These are phyloP conservation scores for Microtus richardsoni DNA, from an alignment of 2,113 vertebrate genomes.

Conservation along the genomic window DNA sequence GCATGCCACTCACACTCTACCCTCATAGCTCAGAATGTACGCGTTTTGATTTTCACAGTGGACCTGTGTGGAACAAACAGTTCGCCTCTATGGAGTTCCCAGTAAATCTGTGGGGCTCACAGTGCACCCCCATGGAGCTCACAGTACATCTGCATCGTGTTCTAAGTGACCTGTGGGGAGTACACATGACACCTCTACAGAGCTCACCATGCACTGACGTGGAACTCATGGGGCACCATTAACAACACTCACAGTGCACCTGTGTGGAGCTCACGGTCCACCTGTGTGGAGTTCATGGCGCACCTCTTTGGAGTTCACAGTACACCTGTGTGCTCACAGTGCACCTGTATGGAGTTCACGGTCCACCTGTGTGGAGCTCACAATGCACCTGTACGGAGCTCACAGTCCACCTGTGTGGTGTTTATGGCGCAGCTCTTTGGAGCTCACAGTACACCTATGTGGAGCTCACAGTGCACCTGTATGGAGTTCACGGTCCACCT, in stretches of 20 bases:
- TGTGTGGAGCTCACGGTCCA: not conserved
- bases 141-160: not conserved
- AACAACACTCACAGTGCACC: not conserved
- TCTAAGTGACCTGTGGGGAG: not conserved
- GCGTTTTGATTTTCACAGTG: not conserved
- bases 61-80: not conserved
- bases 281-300: not conserved
- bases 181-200: no score
- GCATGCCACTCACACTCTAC: not conserved
- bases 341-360: not conserved
- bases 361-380: no score
- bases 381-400: not conserved
- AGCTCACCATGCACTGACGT: no score
- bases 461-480: no score
- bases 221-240: not conserved
- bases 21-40: not conserved
- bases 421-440: not conserved
- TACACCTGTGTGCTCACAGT: no score
- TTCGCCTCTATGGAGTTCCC: not conserved
- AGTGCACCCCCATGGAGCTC: no score
- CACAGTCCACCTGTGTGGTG: not conserved
- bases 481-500: not conserved
- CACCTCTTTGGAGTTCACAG: not conserved
- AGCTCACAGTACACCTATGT: no score
- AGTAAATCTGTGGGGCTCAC: not conserved